These are phyloP conservation scores for Pegea sp. DNA, from an alignment of 23 tunicate genomes.

Conservation along the genomic window DNA sequence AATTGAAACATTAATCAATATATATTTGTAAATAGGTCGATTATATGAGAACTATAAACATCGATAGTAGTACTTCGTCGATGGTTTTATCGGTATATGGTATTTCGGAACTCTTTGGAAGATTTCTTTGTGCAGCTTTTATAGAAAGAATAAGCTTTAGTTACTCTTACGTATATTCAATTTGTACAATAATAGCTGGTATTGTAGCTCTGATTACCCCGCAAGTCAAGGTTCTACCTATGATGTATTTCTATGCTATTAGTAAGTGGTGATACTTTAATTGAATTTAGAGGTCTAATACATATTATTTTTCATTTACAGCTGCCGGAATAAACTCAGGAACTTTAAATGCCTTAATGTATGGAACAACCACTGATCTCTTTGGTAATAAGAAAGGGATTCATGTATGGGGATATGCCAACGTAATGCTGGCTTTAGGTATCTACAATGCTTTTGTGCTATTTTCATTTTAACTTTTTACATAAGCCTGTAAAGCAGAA, in stretches of 20 bases:
- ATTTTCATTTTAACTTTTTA: too few species aligned
- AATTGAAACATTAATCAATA: too few species aligned
- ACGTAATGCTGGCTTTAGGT: conserved; percentile 81
- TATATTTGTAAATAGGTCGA: conserved; percentile 35
- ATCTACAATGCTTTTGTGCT: too few species aligned
- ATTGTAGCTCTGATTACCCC: conserved; percentile 34
- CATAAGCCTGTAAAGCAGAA: too few species aligned
- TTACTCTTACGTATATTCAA: conserved; percentile 42
- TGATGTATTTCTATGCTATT: conserved; percentile 50
- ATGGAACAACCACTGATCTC: conserved; percentile 62
- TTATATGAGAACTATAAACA: conserved; percentile 47
- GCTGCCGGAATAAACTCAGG: conserved; percentile 71
- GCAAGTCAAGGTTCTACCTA: conserved; percentile 15
- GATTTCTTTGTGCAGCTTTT: conserved; percentile 27
- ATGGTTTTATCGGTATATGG: conserved; percentile 61
- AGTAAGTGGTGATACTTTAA: conserved; percentile 10
- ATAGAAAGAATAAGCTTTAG: conserved; percentile 37
- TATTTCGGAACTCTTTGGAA: conserved; percentile 34
- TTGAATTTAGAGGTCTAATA: neutral
- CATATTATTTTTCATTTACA: too few species aligned
- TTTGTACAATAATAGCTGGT: conserved; percentile 30
- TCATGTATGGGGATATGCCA: conserved; percentile 78
- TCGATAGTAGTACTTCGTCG: conserved; percentile 8
- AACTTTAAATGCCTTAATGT: conserved; percentile 56
- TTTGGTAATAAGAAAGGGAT: conserved; percentile 48